Percentiles rank a stretch among this genome's conserved stretches.
Conservation (phyloP, 2,113 vertebrate species). For the Lutjanus erythropterus region DNA sequence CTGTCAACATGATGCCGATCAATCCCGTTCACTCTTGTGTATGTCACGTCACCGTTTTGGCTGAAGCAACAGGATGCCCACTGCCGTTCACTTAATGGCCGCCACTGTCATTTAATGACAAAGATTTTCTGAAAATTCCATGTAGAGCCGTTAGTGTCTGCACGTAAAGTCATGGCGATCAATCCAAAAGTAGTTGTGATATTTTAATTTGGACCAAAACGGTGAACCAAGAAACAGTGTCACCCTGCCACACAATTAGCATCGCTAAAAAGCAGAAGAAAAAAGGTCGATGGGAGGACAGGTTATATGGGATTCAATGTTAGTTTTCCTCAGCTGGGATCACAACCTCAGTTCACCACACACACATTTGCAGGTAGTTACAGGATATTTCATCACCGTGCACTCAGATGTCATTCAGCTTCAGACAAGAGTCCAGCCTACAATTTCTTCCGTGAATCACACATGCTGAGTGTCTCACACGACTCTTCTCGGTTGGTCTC, state of each 20-base stretch:
- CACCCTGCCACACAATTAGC: too few relatives aligned
- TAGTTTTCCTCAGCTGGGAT: constrained; percentile 3
- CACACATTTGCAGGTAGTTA: constrained; percentile 28
- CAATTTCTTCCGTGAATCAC: constrained; percentile 34
- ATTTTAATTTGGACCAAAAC: not conserved
- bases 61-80: too few relatives aligned
- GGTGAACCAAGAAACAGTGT: not conserved
- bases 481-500: constrained; percentile 31
- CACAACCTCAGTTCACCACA: constrained; percentile 25
- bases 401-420: constrained; percentile 48
- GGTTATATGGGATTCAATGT: not conserved
- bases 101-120: too few relatives aligned
- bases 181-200: not conserved
- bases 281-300: not conserved
- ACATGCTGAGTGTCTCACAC: constrained; percentile 41
- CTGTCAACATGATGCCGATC: too few relatives aligned
- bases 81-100: too few relatives aligned
- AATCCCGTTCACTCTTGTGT: too few relatives aligned
- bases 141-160: too few relatives aligned
- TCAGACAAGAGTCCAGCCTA: constrained; percentile 32
- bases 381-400: constrained; percentile 49
- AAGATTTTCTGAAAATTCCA: too few relatives aligned
- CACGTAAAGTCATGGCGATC: not conserved
- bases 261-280: not conserved
- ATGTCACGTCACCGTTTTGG: too few relatives aligned